Evolutionary conservation across 2,888 invertebrate genomes (phyloP).

Genomic region (Phytoseiulus persimilis): DNA sequence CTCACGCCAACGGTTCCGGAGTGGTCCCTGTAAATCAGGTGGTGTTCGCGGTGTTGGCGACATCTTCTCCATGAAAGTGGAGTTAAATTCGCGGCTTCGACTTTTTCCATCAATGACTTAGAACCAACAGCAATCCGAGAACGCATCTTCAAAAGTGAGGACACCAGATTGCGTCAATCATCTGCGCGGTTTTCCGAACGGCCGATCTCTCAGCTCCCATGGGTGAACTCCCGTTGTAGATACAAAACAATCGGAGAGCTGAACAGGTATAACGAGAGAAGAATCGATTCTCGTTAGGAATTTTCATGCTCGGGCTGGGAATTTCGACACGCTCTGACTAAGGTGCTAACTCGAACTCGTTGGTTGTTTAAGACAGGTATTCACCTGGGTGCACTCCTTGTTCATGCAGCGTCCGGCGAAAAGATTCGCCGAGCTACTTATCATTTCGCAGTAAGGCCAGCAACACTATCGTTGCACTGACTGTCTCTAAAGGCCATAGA

Average conservation of each 20-base stretch:
- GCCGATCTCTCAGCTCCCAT: no score
- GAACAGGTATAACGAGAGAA: not conserved
- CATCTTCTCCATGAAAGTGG: no score
- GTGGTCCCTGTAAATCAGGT: not conserved
- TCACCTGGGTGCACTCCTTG: not conserved
- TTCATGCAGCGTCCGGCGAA: not conserved
- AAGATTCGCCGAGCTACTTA: not conserved
- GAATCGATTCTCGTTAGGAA: not conserved
- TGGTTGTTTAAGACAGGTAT: not conserved
- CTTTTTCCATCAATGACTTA: no score
- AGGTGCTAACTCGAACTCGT: not conserved
- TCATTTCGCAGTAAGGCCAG: not conserved
- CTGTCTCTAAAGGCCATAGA: not conserved
- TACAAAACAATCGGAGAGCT: no score
- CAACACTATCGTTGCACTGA: not conserved
- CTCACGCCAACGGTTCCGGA: not conserved
- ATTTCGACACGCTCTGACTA: not conserved
- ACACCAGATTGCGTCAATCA: no score
- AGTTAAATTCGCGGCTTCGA: no score
- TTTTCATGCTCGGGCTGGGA: not conserved
- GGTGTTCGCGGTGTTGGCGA: not conserved
- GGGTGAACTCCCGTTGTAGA: no score
- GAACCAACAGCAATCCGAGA: no score
- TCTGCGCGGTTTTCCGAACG: no score
- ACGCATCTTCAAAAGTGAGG: no score